These are phyloP conservation scores for Cataglyphis hispanica DNA, from an alignment of 1,140 invertebrate species.

Conservation along the genomic window DNA sequence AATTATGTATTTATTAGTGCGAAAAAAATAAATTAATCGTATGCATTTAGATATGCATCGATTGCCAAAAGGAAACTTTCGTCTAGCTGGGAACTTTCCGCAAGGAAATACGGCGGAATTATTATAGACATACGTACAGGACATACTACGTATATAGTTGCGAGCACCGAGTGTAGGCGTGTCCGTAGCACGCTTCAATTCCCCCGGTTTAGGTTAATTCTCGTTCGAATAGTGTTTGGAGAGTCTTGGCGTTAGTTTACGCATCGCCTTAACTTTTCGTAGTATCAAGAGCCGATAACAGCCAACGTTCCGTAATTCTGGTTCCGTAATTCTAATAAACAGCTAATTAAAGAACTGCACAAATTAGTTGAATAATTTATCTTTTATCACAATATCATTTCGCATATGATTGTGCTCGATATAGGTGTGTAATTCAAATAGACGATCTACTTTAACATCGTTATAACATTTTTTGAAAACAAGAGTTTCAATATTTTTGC, in stretches of 20 bases:
- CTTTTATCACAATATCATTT: neutral
- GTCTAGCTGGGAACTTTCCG: neutral
- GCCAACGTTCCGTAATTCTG: neutral
- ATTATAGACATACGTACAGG: constrained; percentile 8
- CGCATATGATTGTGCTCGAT: neutral
- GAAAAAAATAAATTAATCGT: constrained; percentile 3
- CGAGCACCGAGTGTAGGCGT: neutral
- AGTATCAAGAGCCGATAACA: neutral
- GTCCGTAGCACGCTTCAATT: constrained; percentile 37
- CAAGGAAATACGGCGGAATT: constrained; percentile 14
- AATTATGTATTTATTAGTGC: neutral
- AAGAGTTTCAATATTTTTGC: neutral
- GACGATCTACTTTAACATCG: neutral
- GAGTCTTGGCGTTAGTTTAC: constrained; percentile 46
- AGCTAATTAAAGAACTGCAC: constrained; percentile 30
- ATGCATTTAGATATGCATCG: neutral
- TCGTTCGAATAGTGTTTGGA: constrained; percentile 41
- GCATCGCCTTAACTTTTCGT: constrained; percentile 45
- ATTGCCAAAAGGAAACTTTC: constrained; percentile 10
- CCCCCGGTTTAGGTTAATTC: constrained; percentile 37
- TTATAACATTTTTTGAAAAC: constrained; percentile 5
- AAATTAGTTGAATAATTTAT: constrained; percentile 4
- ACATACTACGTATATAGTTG: constrained; percentile 24
- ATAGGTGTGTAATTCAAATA: neutral
- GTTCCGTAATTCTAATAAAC: neutral